Conservation (phyloP, 2,888 invertebrate species). For the Pyrrhosoma nymphula region DNA sequence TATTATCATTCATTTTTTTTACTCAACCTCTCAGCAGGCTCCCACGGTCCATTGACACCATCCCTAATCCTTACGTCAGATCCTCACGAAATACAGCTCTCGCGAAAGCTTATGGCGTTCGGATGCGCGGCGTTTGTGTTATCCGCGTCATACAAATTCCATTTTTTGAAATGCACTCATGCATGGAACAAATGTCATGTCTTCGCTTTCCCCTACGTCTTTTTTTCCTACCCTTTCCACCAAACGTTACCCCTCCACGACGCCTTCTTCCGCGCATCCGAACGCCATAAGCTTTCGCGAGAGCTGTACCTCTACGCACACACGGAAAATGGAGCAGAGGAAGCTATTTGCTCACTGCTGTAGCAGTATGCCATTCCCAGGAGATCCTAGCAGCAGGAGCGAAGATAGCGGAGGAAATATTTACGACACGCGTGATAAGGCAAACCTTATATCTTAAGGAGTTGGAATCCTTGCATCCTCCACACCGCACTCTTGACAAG, state of each 20-base stretch:
- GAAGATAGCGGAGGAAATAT: constrained; percentile 23
- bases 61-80: constrained; percentile 37
- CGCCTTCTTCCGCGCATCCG: too few species aligned
- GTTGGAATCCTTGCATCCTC: not conserved
- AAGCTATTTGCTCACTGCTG: constrained; percentile 38
- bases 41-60: constrained; percentile 34
- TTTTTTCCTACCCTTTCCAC: too few species aligned
- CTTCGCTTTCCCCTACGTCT: too few species aligned
- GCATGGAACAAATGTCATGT: too few species aligned
- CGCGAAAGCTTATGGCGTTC: too few species aligned
- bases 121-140: too few species aligned
- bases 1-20: not conserved
- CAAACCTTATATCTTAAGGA: not conserved
- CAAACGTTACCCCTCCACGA: too few species aligned
- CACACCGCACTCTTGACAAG: not conserved
- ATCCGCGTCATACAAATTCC: too few species aligned
- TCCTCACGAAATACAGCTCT: not conserved
- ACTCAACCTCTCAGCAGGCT: not conserved
- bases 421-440: constrained; percentile 49
- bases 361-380: constrained; percentile 30
- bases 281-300: too few species aligned
- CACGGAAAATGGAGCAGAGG: constrained; percentile 8
- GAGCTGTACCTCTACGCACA: not conserved
- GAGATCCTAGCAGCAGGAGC: not conserved
- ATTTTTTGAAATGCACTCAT: too few species aligned